phyloP scores from a whole-genome alignment of 2,113 vertebrate genomes.

The Oncorhynchus clarkii region DNA sequence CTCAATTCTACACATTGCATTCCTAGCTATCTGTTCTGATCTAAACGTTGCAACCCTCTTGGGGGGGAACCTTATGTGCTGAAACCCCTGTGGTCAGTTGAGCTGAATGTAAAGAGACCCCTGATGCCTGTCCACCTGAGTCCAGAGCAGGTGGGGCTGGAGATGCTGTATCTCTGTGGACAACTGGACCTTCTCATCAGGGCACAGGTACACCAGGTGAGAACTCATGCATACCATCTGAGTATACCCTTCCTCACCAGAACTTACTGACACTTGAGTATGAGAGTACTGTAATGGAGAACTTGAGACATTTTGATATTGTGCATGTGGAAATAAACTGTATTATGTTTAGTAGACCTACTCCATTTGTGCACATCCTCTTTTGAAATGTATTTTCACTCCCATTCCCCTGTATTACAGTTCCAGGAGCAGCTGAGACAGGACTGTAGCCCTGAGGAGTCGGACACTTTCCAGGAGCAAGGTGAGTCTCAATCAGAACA shows the following conservation, averaged over 20 bases:
- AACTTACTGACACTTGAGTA: neutral
- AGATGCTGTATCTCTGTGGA: constrained; percentile 78
- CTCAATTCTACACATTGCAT: too few relatives aligned
- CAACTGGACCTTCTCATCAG: constrained; percentile 80
- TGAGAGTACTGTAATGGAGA: too few relatives aligned
- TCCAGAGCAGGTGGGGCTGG: constrained; percentile 76
- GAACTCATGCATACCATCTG: neutral
- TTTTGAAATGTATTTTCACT: neutral
- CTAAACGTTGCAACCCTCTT: neutral
- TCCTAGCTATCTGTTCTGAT: too few relatives aligned
- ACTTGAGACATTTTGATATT: too few relatives aligned
- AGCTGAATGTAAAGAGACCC: constrained; percentile 75
- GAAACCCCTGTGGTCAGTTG: constrained; percentile 52
- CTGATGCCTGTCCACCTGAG: constrained; percentile 73
- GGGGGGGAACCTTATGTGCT: neutral
- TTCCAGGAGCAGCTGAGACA: constrained; percentile 74
- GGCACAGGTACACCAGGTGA: constrained; percentile 77
- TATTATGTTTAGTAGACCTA: too few relatives aligned
- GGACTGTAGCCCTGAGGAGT: constrained; percentile 71
- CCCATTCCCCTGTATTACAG: constrained; percentile 30
- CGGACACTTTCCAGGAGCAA: constrained; percentile 70
- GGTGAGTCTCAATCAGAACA: constrained; percentile 40
- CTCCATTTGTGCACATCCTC: too few relatives aligned
- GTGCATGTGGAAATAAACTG: too few relatives aligned
- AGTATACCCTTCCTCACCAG: neutral